Base-by-base conservation (phyloP, 2,888 invertebrate genomes). In the Abscondita cerata region DNA sequence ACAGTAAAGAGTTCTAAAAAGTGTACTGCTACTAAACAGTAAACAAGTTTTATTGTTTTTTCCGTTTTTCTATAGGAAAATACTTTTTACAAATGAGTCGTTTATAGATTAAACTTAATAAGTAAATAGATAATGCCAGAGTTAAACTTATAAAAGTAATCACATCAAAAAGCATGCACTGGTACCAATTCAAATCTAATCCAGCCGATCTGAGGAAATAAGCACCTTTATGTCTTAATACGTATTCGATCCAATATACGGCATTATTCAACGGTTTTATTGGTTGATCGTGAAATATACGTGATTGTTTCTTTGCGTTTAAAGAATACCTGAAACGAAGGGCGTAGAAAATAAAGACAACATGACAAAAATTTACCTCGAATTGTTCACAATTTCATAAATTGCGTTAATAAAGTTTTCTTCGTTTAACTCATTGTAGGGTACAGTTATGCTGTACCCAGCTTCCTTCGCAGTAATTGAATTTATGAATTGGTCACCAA, bases 401-500 rank as follows among this genome's bases (percentile, higher is more conserved):
- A 85, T 76, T 19, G 79, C 78, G 36, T 73, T 65, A 0, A 75
- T 68, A n/a, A 84, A 64, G 9, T 72, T 73, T 58, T 81, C 79
- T 59, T 80, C 80, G n/a, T 76, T 78, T 12, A 84, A 65, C 3
- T 76, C 73, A 12, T 78, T 73, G 57, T 80, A 80, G 33, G 72
- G 72, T 2, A 83, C 58, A 11, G 70, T 71, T 6, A 80, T 64
- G 0, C 78, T 81, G 54, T 78, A 80, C 3, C 83, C 84, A 4
- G 76, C 73, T 1, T 67, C 63, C 44, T 78, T 77, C 40, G 82
- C 74, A 20, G 81, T 79, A 44, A 76, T 77, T 64, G 82, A 77
- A 68, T 84, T 82, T n/a, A 78, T 72, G 52, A 78, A 75, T 68
- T 85, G 84, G 61, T 84, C 84, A 16, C 79, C 48, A 48, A 48